Percentiles rank a stretch among this genome's conserved stretches.
Evolutionary conservation across 2,888 invertebrate species (phyloP).

Genomic region (Rhagium mordax): DNA sequence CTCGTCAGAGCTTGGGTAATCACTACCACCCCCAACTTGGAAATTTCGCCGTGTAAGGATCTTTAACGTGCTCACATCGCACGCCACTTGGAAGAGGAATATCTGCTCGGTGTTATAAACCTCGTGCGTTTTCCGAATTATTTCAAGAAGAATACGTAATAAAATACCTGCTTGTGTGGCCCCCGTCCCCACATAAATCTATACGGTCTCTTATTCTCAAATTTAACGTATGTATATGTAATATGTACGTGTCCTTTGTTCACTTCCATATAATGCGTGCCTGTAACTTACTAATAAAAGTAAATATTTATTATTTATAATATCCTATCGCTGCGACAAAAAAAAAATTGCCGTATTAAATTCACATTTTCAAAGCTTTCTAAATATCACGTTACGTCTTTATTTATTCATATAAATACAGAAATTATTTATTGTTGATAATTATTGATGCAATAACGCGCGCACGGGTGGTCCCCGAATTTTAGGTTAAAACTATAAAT

Average conservation of each 20-base stretch:
- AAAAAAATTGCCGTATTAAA: neutral
- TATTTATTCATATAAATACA: neutral
- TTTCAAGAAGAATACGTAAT: conserved; percentile 3
- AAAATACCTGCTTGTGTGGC: conserved; percentile 20
- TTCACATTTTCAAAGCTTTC: neutral
- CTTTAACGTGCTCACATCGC: too few relatives aligned
- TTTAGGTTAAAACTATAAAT: conserved; percentile 38
- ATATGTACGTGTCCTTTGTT: conserved; percentile 6
- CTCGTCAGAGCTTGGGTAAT: too few relatives aligned
- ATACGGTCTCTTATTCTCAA: conserved; percentile 10
- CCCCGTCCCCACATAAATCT: neutral
- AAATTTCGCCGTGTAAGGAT: too few relatives aligned
- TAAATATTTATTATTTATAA: neutral
- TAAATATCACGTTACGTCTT: neutral
- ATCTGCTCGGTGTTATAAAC: neutral
- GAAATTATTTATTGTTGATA: conserved; percentile 5
- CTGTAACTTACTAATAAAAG: neutral
- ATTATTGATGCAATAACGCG: conserved; percentile 18
- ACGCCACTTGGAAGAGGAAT: too few relatives aligned
- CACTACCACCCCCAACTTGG: too few relatives aligned
- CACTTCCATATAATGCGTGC: neutral
- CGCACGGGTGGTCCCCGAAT: conserved; percentile 35
- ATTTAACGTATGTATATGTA: conserved; percentile 1
- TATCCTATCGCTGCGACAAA: neutral
- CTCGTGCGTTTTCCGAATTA: neutral